phyloP scores from a whole-genome alignment of 2,113 vertebrate genomes.

The Leucoraja erinaceus region DNA sequence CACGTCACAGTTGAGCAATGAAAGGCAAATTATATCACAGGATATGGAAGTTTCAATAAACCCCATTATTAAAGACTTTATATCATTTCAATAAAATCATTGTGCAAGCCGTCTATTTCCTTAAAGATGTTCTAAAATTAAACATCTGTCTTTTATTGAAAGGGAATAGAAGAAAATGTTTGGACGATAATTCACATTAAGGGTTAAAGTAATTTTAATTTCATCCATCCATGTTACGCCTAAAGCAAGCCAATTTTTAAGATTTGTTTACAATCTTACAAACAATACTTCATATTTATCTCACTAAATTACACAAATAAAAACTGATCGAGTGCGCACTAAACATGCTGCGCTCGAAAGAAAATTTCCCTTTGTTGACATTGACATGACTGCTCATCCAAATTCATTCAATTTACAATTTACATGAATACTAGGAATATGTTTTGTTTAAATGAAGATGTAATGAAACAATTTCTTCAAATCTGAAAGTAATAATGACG shows the following conservation, averaged over 20 bases:
- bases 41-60: background rate
- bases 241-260: background rate
- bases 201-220: background rate
- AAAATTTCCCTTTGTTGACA: background rate
- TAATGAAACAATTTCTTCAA: background rate
- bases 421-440: background rate
- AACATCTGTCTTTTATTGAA: slow-evolving; percentile 3
- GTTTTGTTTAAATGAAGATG: background rate
- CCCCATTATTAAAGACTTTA: background rate
- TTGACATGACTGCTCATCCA: background rate
- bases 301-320: background rate
- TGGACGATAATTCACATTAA: background rate
- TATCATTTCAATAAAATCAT: background rate
- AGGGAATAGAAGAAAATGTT: background rate
- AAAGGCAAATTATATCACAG: background rate
- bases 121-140: background rate
- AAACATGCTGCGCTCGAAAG: background rate
- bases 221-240: background rate
- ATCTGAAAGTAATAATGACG: background rate
- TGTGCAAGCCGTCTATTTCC: background rate
- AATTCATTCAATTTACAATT: slow-evolving; percentile 1
- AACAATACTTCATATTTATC: background rate
- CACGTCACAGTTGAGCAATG: background rate
- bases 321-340: background rate
- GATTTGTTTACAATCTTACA: background rate